phyloP scores from a whole-genome alignment of 1,140 invertebrate species.

The Procambarus virginalis region DNA sequence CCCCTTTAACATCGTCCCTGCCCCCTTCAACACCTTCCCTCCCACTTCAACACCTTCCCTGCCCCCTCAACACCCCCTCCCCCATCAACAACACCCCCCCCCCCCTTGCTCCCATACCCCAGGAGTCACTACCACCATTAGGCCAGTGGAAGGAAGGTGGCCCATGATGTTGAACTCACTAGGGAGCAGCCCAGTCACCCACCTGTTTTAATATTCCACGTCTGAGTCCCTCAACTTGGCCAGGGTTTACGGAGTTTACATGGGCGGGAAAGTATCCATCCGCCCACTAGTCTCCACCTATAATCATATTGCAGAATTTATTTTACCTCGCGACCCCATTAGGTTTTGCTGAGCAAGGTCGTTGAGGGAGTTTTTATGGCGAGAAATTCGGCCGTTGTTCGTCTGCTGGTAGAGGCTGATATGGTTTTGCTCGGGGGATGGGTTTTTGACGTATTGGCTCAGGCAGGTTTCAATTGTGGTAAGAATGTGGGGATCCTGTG shows the following conservation, averaged over 20 bases:
- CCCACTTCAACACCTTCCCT: background rate
- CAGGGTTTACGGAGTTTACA: slow-evolving; percentile 13
- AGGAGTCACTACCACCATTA: slow-evolving; percentile 1
- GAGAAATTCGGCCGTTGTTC: too few relatives aligned
- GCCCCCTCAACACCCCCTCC: background rate
- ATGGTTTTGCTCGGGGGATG: too few relatives aligned
- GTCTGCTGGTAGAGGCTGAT: too few relatives aligned
- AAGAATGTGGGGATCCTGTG: too few relatives aligned
- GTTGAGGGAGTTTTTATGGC: too few relatives aligned
- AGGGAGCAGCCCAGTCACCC: slow-evolving; percentile 29
- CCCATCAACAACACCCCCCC: background rate
- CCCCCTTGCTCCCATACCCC: background rate
- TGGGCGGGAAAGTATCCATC: slow-evolving; percentile 18
- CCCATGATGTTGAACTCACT: slow-evolving; percentile 33
- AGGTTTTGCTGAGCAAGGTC: background rate
- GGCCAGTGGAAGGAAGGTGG: slow-evolving; percentile 39
- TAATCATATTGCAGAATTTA: too few relatives aligned
- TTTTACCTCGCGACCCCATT: too few relatives aligned
- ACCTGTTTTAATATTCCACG: slow-evolving; percentile 49
- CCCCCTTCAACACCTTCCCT: slow-evolving; percentile 8
- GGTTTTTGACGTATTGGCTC: too few relatives aligned
- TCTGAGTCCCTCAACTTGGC: background rate
- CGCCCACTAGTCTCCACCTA: background rate
- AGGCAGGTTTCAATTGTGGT: too few relatives aligned
- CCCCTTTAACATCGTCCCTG: background rate